phyloP scores from a whole-genome alignment of 2,797 vertebrate genomes.

The Valencia hispanica region DNA sequence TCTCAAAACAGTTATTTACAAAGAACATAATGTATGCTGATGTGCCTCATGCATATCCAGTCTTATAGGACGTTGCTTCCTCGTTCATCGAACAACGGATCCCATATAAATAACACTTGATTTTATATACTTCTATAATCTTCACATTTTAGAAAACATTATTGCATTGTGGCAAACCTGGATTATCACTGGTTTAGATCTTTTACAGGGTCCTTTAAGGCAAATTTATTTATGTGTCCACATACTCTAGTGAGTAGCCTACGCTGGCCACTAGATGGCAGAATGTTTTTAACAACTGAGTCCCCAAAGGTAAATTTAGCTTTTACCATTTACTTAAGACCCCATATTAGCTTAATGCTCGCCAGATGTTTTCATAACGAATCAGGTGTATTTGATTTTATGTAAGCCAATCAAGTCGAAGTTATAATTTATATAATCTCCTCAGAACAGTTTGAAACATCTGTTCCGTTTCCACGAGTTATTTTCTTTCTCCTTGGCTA shows the following conservation, averaged over 20 bases:
- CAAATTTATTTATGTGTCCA: background rate
- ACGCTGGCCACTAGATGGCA: conserved; percentile 66
- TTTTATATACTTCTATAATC: background rate
- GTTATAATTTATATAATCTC: background rate
- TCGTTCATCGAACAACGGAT: too few species aligned
- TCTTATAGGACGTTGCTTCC: too few species aligned
- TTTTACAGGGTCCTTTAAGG: too few species aligned
- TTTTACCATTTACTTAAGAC: background rate
- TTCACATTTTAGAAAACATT: too few species aligned
- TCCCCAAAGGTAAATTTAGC: background rate
- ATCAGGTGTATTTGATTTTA: background rate
- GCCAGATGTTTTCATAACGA: background rate
- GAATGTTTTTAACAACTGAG: conserved; percentile 27
- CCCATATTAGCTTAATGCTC: background rate
- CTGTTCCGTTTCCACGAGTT: conserved; percentile 8
- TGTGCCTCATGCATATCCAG: too few species aligned
- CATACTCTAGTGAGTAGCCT: background rate
- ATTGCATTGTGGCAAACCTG: too few species aligned
- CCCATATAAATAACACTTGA: background rate
- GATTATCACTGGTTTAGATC: too few species aligned
- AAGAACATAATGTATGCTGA: too few species aligned
- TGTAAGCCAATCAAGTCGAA: background rate
- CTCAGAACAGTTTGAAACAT: conserved; percentile 3
- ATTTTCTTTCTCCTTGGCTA: conserved; percentile 1
- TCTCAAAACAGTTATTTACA: too few species aligned